These are phyloP conservation scores for Acanthosepion esculentum DNA, from an alignment of 2,888 invertebrate genomes.

Conservation along the genomic window DNA sequence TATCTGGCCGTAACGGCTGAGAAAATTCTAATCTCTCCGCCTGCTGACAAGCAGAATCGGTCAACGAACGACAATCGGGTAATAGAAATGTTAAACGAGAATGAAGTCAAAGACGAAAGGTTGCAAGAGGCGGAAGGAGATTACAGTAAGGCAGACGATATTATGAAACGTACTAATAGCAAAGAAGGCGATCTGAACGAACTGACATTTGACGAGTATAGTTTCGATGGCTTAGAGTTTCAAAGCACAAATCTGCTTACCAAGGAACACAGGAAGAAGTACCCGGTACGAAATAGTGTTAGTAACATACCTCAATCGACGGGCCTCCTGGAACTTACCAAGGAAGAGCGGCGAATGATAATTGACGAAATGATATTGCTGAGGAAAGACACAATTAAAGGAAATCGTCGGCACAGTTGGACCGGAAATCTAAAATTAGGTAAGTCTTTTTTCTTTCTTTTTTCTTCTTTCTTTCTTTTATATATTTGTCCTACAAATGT, in stretches of 20 bases:
- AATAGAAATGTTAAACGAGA: not conserved
- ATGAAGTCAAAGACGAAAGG: not conserved
- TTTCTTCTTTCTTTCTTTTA: too few relatives aligned
- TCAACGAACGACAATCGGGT: not conserved
- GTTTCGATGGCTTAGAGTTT: not conserved
- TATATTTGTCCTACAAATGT: too few relatives aligned
- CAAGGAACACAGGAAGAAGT: not conserved
- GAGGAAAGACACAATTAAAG: not conserved
- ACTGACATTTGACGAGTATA: not conserved
- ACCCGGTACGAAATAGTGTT: not conserved
- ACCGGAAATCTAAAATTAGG: slow-evolving; percentile 25
- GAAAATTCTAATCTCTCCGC: not conserved
- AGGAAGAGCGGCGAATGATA: not conserved
- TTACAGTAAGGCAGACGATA: not conserved
- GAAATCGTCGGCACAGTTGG: not conserved
- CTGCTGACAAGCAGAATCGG: not conserved
- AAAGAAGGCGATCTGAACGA: not conserved
- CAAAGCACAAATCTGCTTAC: not conserved
- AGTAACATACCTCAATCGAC: not conserved
- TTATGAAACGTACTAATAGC: not conserved
- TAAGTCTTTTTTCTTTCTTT: not conserved
- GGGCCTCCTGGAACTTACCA: not conserved
- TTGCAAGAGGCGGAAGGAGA: not conserved
- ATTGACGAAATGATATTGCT: not conserved
- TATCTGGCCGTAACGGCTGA: not conserved